Evolutionary conservation across 2,888 invertebrate genomes (phyloP), one percentile per base, ranked within the genome.

Genomic region (Geophilus truncorum): DNA sequence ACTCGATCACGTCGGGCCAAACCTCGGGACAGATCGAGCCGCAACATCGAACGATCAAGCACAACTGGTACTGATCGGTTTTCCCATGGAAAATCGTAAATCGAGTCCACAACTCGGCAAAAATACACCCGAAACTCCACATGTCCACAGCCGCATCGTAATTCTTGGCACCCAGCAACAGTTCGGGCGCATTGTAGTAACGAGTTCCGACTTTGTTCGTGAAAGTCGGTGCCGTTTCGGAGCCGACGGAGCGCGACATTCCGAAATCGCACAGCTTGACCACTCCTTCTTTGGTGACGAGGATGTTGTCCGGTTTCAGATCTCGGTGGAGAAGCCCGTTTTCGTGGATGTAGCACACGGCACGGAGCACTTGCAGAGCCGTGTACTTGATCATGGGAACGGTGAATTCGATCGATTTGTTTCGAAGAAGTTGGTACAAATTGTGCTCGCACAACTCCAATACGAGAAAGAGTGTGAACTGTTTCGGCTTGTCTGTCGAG

Each of bases 201-300:
- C 99, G 89, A 6, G 99, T 99, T 85, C 99, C 99, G 76, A 99
- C 94, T 88, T 98, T 98, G 89, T 99, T 99, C 34, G 99, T 99
- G 88, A 99, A 99, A 82, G 99, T 90, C 85, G 94, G 93, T 80
- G 95, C 92, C 87, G 98, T 97, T 85, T 97, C 97, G 0, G 97
- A 95, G 86, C 95, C 95, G 89, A 96, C 99, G 28, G 97, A 90
- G 79, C 99, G 92, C 0, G 99, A 98, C 83, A 99, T 90, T 84
- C 99, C 99, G 88, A 99, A 98, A 89, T 99, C 99, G 7, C 97
- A 99, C 82, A 99, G 89, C 87, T 99, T 99, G 15, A 99, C 1
- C 3, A 57, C 57, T n/a, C 57, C 57, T 2, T 9, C n/a, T 57
- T 57, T 57, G 1, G 57, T 57, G 18, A 57, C 23, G 18, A 57